These are phyloP conservation scores for Holocentrus rufus DNA, from an alignment of 2,797 vertebrate genomes.

Conservation along the genomic window DNA sequence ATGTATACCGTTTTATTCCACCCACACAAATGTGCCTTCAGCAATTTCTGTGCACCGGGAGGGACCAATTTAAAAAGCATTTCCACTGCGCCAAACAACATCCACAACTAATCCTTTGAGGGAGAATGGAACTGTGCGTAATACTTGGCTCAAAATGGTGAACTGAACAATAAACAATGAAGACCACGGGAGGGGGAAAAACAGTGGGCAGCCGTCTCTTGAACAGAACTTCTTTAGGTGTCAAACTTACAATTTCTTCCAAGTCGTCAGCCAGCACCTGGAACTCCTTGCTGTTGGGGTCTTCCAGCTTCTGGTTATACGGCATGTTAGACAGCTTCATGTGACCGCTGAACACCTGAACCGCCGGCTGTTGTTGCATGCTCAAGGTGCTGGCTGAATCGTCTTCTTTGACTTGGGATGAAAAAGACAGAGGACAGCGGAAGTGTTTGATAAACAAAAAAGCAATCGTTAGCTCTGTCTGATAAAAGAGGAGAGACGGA, in stretches of 20 bases:
- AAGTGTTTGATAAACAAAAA: slow-evolving; percentile 50
- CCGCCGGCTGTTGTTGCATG: not conserved
- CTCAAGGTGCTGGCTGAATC: not conserved
- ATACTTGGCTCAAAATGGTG: slow-evolving; percentile 19
- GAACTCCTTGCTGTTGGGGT: slow-evolving; percentile 71
- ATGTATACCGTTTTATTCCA: slow-evolving; percentile 57
- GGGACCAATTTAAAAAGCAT: slow-evolving; percentile 50
- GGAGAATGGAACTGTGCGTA: slow-evolving; percentile 15
- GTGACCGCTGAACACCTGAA: slow-evolving; percentile 78
- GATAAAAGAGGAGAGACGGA: slow-evolving; percentile 45
- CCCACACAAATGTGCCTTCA: slow-evolving; percentile 63
- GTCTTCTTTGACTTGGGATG: slow-evolving; percentile 65
- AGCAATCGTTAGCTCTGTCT: slow-evolving; percentile 38
- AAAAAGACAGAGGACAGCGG: slow-evolving; percentile 45
- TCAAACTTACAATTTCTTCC: slow-evolving; percentile 75
- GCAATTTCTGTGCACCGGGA: slow-evolving; percentile 45
- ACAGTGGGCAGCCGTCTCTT: not conserved
- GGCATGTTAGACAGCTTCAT: slow-evolving; percentile 60
- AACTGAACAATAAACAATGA: slow-evolving; percentile 41
- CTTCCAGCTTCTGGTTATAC: slow-evolving; percentile 70
- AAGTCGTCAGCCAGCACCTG: slow-evolving; percentile 54
- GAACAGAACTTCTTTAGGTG: not conserved
- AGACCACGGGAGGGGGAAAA: slow-evolving; percentile 10
- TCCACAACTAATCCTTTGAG: slow-evolving; percentile 37
- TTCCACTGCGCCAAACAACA: slow-evolving; percentile 36